Evolutionary conservation across 2,797 vertebrate species (phyloP).

Genomic region (Propithecus deckenii): DNA sequence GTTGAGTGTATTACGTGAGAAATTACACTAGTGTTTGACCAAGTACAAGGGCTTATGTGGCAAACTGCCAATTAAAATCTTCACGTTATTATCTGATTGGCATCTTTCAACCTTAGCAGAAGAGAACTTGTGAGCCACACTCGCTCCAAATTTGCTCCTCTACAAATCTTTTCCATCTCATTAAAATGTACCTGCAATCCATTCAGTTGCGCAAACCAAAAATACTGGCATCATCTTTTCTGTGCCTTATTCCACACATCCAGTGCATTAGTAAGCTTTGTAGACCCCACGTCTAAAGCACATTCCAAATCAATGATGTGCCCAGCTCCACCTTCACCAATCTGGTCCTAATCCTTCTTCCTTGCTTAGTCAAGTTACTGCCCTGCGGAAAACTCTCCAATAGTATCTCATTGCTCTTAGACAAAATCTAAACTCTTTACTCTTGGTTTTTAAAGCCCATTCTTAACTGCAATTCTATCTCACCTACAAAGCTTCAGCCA

Average conservation of each 20-base stretch:
- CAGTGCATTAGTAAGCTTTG: background rate
- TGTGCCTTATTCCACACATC: background rate
- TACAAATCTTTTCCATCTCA: background rate
- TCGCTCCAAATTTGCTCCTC: background rate
- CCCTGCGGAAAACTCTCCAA: background rate
- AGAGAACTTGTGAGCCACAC: conserved; percentile 1
- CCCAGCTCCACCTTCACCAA: background rate
- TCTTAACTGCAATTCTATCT: background rate
- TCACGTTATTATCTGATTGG: background rate
- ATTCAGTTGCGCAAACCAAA: background rate
- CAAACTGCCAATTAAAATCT: background rate
- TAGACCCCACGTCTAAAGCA: background rate
- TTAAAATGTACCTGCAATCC: background rate
- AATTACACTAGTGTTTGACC: background rate
- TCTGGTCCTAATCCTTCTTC: background rate
- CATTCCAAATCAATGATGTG: background rate
- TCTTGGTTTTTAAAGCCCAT: background rate
- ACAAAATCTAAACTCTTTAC: background rate
- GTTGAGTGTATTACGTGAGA: background rate
- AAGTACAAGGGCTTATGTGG: background rate
- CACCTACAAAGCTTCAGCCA: background rate
- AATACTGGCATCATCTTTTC: background rate
- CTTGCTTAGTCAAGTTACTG: background rate
- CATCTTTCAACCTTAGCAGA: background rate
- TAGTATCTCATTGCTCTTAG: background rate